phyloP scores from a whole-genome alignment of 2,888 invertebrate species.

The Blastobasis lacticolella region DNA sequence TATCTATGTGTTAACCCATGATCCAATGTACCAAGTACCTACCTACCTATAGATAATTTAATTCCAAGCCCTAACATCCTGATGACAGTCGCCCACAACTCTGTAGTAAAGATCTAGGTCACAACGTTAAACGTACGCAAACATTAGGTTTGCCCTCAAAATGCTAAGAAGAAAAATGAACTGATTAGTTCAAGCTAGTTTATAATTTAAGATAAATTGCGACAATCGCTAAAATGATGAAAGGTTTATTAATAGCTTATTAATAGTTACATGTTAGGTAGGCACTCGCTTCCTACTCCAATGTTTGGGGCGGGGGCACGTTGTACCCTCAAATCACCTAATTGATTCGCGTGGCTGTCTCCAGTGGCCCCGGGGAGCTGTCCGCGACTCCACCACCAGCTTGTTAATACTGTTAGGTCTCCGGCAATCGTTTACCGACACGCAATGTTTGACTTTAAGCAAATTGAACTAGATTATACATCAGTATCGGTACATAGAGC shows the following conservation, averaged over 20 bases:
- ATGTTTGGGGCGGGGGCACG: slow-evolving; percentile 30
- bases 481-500: too few relatives aligned
- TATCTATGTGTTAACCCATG: too few relatives aligned
- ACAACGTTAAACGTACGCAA: too few relatives aligned
- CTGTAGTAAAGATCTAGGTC: too few relatives aligned
- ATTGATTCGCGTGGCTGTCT: slow-evolving; percentile 46
- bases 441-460: slow-evolving; percentile 22
- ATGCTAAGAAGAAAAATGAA: too few relatives aligned
- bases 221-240: background rate
- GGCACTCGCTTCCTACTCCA: slow-evolving; percentile 3
- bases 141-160: too few relatives aligned
- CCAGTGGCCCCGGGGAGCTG: slow-evolving; percentile 27
- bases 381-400: slow-evolving; percentile 13
- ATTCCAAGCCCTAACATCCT: too few relatives aligned
- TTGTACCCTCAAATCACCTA: slow-evolving; percentile 44
- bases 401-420: slow-evolving; percentile 29
- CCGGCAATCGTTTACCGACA: slow-evolving; percentile 20
- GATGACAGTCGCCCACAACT: too few relatives aligned
- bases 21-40: too few relatives aligned
- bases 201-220: too few relatives aligned
- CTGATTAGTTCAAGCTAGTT: too few relatives aligned
- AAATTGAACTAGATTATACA: background rate
- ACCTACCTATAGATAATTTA: too few relatives aligned
- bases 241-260: background rate
- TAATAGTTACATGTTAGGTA: slow-evolving; percentile 1